Evolutionary conservation across 2,888 invertebrate species (phyloP).

Genomic region (Microctonus aethiopoides): DNA sequence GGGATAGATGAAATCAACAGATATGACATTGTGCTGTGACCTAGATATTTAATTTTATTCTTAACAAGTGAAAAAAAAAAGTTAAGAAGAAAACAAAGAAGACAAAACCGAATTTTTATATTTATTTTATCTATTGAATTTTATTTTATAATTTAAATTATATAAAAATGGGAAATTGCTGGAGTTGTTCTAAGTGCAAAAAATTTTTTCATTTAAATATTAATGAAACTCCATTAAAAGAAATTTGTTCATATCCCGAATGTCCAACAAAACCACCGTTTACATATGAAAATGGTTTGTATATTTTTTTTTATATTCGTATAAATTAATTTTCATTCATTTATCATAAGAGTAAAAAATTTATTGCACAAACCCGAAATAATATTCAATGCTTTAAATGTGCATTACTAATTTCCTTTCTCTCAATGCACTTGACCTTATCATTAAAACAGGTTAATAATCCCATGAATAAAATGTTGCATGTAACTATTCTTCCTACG

Average conservation of each 20-base stretch:
- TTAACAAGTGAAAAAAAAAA: neutral
- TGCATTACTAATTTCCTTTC: neutral
- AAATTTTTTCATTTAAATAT: slow-evolving; percentile 52
- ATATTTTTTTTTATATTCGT: slow-evolving; percentile 1
- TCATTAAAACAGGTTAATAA: slow-evolving; percentile 24
- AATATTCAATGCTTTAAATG: neutral
- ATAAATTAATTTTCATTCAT: too few species aligned
- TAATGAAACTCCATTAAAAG: slow-evolving; percentile 42
- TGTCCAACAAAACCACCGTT: slow-evolving; percentile 60
- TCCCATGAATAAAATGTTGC: neutral
- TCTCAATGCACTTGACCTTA: slow-evolving; percentile 24
- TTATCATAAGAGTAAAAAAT: too few species aligned
- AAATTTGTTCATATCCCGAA: slow-evolving; percentile 54
- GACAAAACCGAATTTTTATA: too few species aligned
- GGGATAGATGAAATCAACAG: neutral
- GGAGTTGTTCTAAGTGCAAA: slow-evolving; percentile 52
- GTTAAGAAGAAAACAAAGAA: neutral
- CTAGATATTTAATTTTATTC: neutral
- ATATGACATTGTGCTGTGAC: neutral
- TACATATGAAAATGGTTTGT: slow-evolving; percentile 48
- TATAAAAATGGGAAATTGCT: slow-evolving; percentile 59
- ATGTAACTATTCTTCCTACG: slow-evolving; percentile 6
- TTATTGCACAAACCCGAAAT: neutral
- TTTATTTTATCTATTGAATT: neutral
- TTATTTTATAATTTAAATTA: neutral